Conservation (phyloP, 2,797 vertebrate species). For the Cottoperca gobio region DNA sequence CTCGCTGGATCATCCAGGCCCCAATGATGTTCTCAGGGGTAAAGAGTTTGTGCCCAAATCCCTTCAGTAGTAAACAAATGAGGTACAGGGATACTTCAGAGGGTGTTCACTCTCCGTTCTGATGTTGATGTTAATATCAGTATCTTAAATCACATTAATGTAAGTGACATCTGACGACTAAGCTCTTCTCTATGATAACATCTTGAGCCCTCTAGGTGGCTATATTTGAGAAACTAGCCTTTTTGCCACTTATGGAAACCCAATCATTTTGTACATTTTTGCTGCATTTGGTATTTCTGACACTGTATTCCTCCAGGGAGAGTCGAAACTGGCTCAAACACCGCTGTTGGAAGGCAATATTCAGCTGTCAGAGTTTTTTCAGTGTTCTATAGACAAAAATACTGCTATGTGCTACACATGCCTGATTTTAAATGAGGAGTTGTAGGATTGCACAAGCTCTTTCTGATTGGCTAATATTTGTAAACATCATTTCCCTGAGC, state of each 20-base stretch:
- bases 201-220: conserved; percentile 1
- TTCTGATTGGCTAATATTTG: not conserved
- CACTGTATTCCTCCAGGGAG: conserved; percentile 1
- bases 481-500: not conserved
- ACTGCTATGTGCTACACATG: not conserved
- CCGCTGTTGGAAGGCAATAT: conserved; percentile 2
- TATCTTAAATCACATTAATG: not conserved
- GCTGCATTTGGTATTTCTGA: conserved; percentile 2
- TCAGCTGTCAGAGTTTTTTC: conserved; percentile 1
- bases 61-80: conserved; percentile 3
- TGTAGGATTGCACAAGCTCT: not conserved
- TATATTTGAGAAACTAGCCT: no score
- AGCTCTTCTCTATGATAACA: not conserved
- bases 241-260: not conserved
- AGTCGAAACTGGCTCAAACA: not conserved
- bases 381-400: not conserved
- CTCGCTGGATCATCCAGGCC: conserved; percentile 8
- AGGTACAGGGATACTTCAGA: not conserved
- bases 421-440: not conserved
- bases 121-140: not conserved
- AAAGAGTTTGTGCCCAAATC: not conserved
- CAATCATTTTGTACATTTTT: not conserved
- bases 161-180: not conserved
- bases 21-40: not conserved
- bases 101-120: not conserved